These are phyloP conservation scores for Melanerpes aurifrons DNA, from an alignment of 2,113 vertebrate genomes.

Conservation along the genomic window DNA sequence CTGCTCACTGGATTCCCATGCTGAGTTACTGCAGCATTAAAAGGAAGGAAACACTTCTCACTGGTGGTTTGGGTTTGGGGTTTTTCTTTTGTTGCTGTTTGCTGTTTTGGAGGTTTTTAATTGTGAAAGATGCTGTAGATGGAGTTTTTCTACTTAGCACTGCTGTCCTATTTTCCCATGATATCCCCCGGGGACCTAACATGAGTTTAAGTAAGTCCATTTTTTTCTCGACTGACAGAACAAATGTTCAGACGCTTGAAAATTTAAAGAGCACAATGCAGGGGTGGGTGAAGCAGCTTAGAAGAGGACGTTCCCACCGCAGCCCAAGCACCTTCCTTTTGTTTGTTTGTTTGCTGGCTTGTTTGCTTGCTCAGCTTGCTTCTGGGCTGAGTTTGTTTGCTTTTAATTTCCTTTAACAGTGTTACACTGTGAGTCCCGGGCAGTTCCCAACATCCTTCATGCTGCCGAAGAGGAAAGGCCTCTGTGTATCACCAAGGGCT, in stretches of 20 bases:
- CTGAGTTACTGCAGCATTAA: neutral
- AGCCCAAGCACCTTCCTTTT: neutral
- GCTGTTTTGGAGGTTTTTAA: slow-evolving; percentile 28
- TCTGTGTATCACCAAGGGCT: neutral
- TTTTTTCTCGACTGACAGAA: slow-evolving; percentile 66
- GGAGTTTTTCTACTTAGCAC: slow-evolving; percentile 35
- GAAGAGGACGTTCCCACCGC: neutral
- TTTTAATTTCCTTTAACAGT: neutral
- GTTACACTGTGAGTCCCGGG: neutral
- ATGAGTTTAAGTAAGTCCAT: slow-evolving; percentile 68
- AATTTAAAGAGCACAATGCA: slow-evolving; percentile 65
- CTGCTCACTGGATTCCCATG: neutral
- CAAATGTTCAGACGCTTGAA: slow-evolving; percentile 70
- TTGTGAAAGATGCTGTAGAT: slow-evolving; percentile 59
- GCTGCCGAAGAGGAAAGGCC: neutral
- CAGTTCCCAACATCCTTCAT: neutral
- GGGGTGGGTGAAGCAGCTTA: slow-evolving; percentile 2
- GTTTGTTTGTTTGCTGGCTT: neutral
- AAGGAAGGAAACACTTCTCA: neutral
- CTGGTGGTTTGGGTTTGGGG: neutral
- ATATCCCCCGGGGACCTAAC: slow-evolving; percentile 46
- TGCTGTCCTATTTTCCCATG: slow-evolving; percentile 69
- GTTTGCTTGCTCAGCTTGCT: neutral
- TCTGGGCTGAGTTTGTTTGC: neutral
- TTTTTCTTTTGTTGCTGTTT: neutral